Evolutionary conservation across 2,888 invertebrate species (phyloP), one percentile per base, ranked within the genome.

Genomic region (Ophion ellenae): DNA sequence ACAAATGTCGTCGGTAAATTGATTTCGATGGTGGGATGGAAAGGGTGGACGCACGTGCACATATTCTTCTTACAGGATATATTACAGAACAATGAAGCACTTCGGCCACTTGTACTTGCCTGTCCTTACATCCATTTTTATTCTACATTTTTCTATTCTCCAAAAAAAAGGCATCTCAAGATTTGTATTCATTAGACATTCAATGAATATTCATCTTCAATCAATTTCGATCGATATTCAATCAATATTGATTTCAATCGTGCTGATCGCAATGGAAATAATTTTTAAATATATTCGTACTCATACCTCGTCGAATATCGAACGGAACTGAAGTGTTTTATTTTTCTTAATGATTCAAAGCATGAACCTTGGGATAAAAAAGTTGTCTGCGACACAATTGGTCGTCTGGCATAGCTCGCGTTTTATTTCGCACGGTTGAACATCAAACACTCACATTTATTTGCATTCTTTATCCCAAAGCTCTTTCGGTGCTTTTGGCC

Each of bases 1-100:
- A 85, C 81, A 76, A 85, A 79, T 85, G 82, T 78, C 82, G 79
- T 66, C 82, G 64, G 81, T 82, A 82, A 86, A 84, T 84, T 84
- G 85, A 79, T 82, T 81, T 64, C 86, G 75, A 78, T 79, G 17
- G 76, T 70, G 66, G 75, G 53, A 69, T 74, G 45, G 67, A 78
- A 80, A 32, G 64, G 61, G 53, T 59, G 67, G 36, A 76, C 53
- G 47, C 79, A 77, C 81, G 83, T 76, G 81, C 81, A 67, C 71
- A 81, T 64, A 66, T 59, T 76, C n/a, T 47, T 70, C 32, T 47
- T 45, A n/a, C n/a, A n/a, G 61, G 84, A 81, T 53, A 24, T 36
- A 80, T 70, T 75, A 70, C 63, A 40, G 20, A 24, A 76, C 63
- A 63, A 69, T 53, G 63, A 66, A 73, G 66, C 24, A 47, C 32